Percentiles rank a stretch among this genome's conserved stretches.
Evolutionary conservation across 1,140 invertebrate species (phyloP).

Genomic region (Caerostris extrusa): DNA sequence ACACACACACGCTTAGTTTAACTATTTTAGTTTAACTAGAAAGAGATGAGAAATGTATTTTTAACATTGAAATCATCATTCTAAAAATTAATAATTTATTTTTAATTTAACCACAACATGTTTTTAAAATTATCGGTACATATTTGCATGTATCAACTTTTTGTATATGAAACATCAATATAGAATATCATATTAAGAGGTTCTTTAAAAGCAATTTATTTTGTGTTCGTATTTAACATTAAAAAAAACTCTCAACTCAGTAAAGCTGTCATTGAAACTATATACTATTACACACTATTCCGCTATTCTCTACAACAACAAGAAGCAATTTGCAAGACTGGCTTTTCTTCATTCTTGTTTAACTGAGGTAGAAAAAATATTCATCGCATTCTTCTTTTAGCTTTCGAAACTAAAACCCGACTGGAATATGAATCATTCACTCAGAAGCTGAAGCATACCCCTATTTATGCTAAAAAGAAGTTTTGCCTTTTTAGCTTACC

Average conservation of each 20-base stretch:
- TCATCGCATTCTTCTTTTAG: conserved; percentile 3
- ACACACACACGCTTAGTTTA: neutral
- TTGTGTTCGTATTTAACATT: neutral
- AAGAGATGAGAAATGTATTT: neutral
- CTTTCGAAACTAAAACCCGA: conserved; percentile 8
- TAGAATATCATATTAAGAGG: neutral
- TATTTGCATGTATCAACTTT: neutral
- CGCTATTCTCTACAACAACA: conserved; percentile 13
- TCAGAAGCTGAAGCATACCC: neutral
- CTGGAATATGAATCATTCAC: conserved; percentile 48
- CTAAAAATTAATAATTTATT: too few relatives aligned
- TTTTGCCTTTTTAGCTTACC: neutral
- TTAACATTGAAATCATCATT: neutral
- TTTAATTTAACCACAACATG: neutral
- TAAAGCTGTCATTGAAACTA: conserved; percentile 12
- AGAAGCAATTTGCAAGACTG: conserved; percentile 49
- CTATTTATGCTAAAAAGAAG: neutral
- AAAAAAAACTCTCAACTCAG: neutral
- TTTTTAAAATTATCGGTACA: neutral
- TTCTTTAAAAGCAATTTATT: neutral
- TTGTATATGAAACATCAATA: neutral
- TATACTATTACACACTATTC: conserved; percentile 33
- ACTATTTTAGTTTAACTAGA: neutral
- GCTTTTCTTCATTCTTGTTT: conserved; percentile 61
- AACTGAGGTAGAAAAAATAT: conserved; percentile 51